Conservation (phyloP, 2,113 vertebrate species). For the Pycnonotus jocosus region DNA sequence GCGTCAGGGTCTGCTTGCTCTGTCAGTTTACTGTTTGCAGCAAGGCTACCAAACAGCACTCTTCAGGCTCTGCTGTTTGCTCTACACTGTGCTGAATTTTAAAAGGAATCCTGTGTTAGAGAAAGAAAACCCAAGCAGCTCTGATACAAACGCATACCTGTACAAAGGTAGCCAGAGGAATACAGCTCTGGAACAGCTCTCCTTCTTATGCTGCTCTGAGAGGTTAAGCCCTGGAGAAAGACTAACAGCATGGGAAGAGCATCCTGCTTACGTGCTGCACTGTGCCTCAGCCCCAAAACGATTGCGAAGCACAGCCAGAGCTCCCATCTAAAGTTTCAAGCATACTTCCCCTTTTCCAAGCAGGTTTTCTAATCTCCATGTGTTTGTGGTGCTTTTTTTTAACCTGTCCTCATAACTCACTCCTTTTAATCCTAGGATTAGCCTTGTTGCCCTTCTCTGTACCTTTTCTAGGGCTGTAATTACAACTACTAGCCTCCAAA, state of each 20-base stretch:
- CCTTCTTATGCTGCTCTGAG: not conserved
- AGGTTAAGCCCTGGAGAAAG: not conserved
- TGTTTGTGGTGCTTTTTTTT: not conserved
- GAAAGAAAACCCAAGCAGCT: not conserved
- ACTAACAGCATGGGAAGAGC: not conserved
- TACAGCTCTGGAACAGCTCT: not conserved
- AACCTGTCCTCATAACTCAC: constrained; percentile 40
- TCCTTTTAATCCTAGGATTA: constrained; percentile 54
- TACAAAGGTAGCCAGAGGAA: not conserved
- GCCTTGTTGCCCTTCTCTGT: constrained; percentile 4
- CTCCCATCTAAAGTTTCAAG: not conserved
- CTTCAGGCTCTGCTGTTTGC: not conserved
- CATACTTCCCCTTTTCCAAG: not conserved
- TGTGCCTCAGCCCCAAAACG: not conserved
- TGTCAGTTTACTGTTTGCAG: not conserved
- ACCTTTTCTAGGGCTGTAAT: constrained; percentile 15
- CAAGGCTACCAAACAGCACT: not conserved
- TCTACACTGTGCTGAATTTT: not conserved
- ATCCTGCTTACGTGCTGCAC: not conserved
- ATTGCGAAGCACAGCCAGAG: not conserved
- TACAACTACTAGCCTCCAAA: not conserved
- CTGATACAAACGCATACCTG: not conserved
- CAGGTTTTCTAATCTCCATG: not conserved
- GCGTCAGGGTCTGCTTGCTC: not conserved
- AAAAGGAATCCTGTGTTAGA: not conserved